Evolutionary conservation across 2,113 vertebrate genomes (phyloP).

Genomic region (Nothobranchius furzeri): DNA sequence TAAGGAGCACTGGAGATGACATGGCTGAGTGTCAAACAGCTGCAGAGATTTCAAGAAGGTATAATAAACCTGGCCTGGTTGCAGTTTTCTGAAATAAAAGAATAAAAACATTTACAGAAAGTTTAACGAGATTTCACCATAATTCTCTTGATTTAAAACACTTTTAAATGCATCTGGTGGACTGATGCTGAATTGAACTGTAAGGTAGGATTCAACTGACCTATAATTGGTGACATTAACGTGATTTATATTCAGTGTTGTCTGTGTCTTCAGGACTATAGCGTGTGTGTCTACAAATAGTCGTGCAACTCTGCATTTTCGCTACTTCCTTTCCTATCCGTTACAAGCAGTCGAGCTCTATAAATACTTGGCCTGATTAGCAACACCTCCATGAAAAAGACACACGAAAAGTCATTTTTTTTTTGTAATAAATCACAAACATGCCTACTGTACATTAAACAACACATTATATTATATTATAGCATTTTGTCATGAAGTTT

Average conservation of each 20-base stretch:
- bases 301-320: not conserved
- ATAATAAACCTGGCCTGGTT: not conserved
- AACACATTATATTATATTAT: no score
- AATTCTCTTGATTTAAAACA: not conserved
- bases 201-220: not conserved
- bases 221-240: not conserved
- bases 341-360: constrained; percentile 3
- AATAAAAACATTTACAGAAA: not conserved
- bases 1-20: constrained; percentile 40
- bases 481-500: no score
- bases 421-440: no score
- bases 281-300: constrained; percentile 26
- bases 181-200: no score
- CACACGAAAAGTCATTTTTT: no score
- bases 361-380: constrained; percentile 15
- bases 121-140: not conserved
- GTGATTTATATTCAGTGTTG: not conserved
- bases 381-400: no score
- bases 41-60: constrained; percentile 10
- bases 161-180: no score
- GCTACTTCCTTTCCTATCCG: not conserved
- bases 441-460: no score
- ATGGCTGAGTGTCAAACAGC: constrained; percentile 31
- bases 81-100: constrained; percentile 7
- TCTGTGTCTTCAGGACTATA: not conserved